Base-by-base conservation (phyloP, 1,140 invertebrate genomes). In the Patella vulgata region DNA sequence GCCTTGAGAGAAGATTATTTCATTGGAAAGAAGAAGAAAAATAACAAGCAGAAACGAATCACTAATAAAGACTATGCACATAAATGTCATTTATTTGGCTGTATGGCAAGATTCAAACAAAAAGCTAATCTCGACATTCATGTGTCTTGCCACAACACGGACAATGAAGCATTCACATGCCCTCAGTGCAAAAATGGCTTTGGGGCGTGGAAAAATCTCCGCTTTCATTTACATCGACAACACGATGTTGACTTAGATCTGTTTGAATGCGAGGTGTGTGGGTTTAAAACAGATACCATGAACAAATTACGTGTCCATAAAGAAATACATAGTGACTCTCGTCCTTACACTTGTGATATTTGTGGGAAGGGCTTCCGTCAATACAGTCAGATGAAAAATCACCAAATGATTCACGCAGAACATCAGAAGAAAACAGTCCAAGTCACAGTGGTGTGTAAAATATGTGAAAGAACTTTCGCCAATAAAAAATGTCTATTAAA, bases 351-450 rank as follows among this genome's bases (percentile, higher is more conserved):
- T 12, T 91, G 90, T 75, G 80, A 89, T 62, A 80, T 86, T 6
- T 93, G 92, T 78, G 86, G 86, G n/a, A 92, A 92, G 54, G 85
- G 87, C 2, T 93, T 93, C 79, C 92, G 92, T 79, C 92, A 90
- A 77, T 85, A 86, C 11, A 91, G 91, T 78, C 91, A 93, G 71
- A 81, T 92, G 50, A 85, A 60, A 52, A 89, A 89, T 78, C 89
- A 90, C 73, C 84, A 87, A 56, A 82, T 88, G 0, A 85, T 87
- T 58, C 89, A 89, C 80, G 86, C 68, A 76, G 84, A 75, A 57
- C 25, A 48, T 36, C 40, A 48, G 2, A 57, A 54, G 2, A 46
- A 59, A 12, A n/a, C n/a, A n/a, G 53, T 42, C 1, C 44, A 53
- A n/a, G 9, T 8, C 0, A 86, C 88, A 27, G 90, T 90, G 72